phyloP scores from a whole-genome alignment of 2,888 invertebrate species.

The Mythimna impura region DNA sequence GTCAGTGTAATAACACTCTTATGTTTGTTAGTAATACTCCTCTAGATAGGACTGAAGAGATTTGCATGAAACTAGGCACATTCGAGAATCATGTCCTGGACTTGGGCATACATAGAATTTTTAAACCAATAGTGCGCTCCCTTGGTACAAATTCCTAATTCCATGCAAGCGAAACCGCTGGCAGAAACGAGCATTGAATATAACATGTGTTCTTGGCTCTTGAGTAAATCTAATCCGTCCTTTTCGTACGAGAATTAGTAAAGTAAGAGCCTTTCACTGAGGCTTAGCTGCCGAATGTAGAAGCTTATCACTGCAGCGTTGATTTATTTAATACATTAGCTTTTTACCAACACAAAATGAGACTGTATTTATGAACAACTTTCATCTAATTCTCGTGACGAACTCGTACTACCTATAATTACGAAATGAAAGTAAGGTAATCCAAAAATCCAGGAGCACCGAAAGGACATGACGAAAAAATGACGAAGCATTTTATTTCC shows the following conservation, averaged over 20 bases:
- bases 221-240: slow-evolving; percentile 46
- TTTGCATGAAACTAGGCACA: background rate
- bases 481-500: slow-evolving; percentile 39
- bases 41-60: background rate
- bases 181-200: background rate
- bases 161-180: background rate
- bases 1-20: no score
- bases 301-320: slow-evolving; percentile 29
- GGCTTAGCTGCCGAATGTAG: slow-evolving; percentile 33
- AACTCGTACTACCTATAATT: background rate
- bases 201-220: slow-evolving; percentile 35
- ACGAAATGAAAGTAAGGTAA: background rate
- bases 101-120: background rate
- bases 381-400: background rate
- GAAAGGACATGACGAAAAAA: slow-evolving; percentile 21
- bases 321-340: slow-evolving; percentile 24
- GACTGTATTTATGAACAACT: background rate
- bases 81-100: background rate
- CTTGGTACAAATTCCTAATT: no score
- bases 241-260: slow-evolving; percentile 45
- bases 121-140: background rate
- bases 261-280: slow-evolving; percentile 28
- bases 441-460: background rate
- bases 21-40: background rate
- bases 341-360: slow-evolving; percentile 9